These are phyloP conservation scores for Salvator merianae DNA, from an alignment of 2,113 vertebrate species.

Conservation along the genomic window DNA sequence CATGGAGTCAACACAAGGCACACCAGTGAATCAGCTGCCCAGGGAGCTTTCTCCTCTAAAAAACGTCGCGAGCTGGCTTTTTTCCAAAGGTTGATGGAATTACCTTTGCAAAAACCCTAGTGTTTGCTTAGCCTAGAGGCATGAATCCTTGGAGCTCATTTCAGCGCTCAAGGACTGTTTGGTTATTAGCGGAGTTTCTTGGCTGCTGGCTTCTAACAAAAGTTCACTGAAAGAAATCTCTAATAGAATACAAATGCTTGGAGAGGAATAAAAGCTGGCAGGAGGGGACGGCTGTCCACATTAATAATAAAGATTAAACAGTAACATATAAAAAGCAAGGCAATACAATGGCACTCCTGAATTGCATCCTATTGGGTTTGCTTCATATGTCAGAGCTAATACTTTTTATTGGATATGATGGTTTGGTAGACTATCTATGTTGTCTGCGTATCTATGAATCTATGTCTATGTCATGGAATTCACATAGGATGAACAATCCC, in stretches of 20 bases:
- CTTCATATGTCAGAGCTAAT: not conserved
- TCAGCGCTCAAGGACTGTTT: conserved; percentile 56
- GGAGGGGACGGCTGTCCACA: conserved; percentile 20
- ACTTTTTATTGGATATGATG: conserved; percentile 31
- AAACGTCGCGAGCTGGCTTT: conserved; percentile 52
- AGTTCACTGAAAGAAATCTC: conserved; percentile 57
- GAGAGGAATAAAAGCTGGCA: conserved; percentile 45
- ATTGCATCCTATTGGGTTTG: conserved; percentile 18
- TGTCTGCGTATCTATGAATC: too few relatives aligned
- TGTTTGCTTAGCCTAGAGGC: conserved; percentile 53
- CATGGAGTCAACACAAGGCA: not conserved
- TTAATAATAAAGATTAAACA: conserved; percentile 59
- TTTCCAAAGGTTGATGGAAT: conserved; percentile 44
- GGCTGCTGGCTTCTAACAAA: conserved; percentile 52
- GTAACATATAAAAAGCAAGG: conserved; percentile 19
- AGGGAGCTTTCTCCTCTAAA: conserved; percentile 12
- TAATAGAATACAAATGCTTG: conserved; percentile 49
- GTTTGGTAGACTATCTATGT: conserved; percentile 28
- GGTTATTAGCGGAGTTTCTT: conserved; percentile 55
- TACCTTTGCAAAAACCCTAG: conserved; percentile 44
- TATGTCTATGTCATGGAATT: not conserved
- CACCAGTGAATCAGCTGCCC: conserved; percentile 20
- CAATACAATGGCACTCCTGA: not conserved
- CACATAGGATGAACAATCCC: not conserved
- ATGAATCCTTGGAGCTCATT: conserved; percentile 41